Conservation (phyloP, 2,797 vertebrate species). For the Pseudomugil gertrudae region DNA sequence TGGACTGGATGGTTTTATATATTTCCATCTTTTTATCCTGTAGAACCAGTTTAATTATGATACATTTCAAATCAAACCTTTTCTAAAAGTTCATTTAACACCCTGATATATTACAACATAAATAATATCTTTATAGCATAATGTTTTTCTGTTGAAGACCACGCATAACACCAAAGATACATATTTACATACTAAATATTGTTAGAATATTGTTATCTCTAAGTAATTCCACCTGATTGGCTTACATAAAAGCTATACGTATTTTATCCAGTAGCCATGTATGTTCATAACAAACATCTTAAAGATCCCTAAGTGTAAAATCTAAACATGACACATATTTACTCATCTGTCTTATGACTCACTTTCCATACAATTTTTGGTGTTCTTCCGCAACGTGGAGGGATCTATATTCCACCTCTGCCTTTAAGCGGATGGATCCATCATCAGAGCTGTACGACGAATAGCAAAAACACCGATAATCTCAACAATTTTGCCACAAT, state of each 20-base stretch:
- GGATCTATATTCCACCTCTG: slow-evolving; percentile 47
- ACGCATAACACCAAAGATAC: neutral
- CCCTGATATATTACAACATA: neutral
- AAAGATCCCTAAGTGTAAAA: neutral
- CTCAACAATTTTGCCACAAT: slow-evolving; percentile 58
- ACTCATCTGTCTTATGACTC: neutral
- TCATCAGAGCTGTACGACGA: slow-evolving; percentile 41
- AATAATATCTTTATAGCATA: neutral
- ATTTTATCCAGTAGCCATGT: neutral
- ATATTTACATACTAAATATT: neutral
- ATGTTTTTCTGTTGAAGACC: neutral
- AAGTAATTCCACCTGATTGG: neutral
- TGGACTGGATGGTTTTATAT: neutral
- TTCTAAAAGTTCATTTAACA: no score
- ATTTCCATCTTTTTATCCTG: neutral
- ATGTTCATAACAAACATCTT: neutral
- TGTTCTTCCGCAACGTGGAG: slow-evolving; percentile 48
- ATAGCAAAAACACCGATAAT: slow-evolving; percentile 36
- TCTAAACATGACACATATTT: neutral
- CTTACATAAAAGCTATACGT: neutral
- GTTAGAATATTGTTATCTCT: neutral
- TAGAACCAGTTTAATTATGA: neutral
- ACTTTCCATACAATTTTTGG: neutral
- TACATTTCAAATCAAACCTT: no score
- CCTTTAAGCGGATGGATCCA: slow-evolving; percentile 78